phyloP scores from a whole-genome alignment of 2,113 vertebrate genomes.

The Sander vitreus region DNA sequence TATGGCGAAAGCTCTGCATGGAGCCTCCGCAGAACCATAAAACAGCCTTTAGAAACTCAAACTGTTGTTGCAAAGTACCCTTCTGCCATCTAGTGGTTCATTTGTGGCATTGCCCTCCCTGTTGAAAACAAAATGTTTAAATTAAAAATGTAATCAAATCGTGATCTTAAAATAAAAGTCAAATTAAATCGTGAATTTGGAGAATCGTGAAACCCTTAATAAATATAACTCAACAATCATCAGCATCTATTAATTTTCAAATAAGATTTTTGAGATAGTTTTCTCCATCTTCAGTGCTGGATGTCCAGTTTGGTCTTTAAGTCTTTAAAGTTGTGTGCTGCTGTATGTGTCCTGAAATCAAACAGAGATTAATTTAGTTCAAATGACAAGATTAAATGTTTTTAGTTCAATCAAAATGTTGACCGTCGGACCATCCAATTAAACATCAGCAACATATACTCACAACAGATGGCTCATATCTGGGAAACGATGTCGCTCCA shows the following conservation, averaged over 20 bases:
- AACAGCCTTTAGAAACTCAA: too few relatives aligned
- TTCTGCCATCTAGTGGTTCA: too few relatives aligned
- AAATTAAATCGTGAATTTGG: too few relatives aligned
- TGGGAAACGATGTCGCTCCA: slow-evolving; percentile 41
- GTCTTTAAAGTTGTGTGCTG: slow-evolving; percentile 74
- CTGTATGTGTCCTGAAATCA: slow-evolving; percentile 73
- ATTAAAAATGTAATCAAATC: too few relatives aligned
- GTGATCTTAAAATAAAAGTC: too few relatives aligned
- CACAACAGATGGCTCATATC: slow-evolving; percentile 68
- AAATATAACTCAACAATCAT: background rate
- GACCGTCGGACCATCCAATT: background rate
- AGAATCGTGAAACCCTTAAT: background rate
- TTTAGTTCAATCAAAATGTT: background rate
- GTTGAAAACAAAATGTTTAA: too few relatives aligned
- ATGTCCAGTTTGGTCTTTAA: background rate
- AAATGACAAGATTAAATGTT: background rate
- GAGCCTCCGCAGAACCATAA: too few relatives aligned
- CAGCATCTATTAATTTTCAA: background rate
- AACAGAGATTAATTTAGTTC: slow-evolving; percentile 13
- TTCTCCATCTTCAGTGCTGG: slow-evolving; percentile 1
- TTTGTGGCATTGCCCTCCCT: too few relatives aligned
- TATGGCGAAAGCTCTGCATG: too few relatives aligned
- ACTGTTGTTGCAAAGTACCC: too few relatives aligned
- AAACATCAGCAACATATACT: slow-evolving; percentile 21
- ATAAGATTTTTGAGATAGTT: background rate